phyloP scores from a whole-genome alignment of 2,888 invertebrate genomes.

The Smittia sp. region DNA sequence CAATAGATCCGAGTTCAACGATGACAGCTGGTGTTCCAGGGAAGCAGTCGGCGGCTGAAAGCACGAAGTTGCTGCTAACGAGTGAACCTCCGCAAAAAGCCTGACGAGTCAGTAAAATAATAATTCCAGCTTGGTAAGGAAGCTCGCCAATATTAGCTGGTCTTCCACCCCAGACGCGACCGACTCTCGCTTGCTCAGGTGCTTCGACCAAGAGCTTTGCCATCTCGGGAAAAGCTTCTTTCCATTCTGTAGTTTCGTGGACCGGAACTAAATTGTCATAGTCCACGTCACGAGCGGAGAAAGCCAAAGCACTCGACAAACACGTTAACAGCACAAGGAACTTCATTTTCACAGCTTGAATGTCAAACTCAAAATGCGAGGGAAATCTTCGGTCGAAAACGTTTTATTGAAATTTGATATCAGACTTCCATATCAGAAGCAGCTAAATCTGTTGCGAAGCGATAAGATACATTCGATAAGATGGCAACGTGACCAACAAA shows the following conservation, averaged over 20 bases:
- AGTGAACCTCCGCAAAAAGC: constrained; percentile 14
- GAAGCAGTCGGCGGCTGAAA: constrained; percentile 15
- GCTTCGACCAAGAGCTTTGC: background rate
- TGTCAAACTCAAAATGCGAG: background rate
- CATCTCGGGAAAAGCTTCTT: background rate
- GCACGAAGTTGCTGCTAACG: background rate
- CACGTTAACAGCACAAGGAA: background rate
- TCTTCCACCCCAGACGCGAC: constrained; percentile 5
- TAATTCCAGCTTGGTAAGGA: background rate
- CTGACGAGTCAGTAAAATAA: background rate
- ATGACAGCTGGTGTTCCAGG: background rate
- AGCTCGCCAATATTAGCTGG: background rate
- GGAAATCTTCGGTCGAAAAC: background rate
- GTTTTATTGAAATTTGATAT: constrained; percentile 1
- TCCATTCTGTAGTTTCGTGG: background rate
- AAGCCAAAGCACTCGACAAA: background rate
- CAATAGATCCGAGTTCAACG: background rate
- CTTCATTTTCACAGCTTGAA: background rate
- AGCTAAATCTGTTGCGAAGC: background rate
- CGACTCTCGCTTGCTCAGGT: background rate
- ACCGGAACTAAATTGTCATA: background rate
- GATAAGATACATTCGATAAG: constrained; percentile 13
- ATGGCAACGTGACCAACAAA: background rate
- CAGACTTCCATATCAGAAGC: background rate
- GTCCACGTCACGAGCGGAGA: background rate